These are phyloP conservation scores for Kryptolebias ocellatus DNA, from an alignment of 2,797 vertebrate genomes.

Conservation along the genomic window DNA sequence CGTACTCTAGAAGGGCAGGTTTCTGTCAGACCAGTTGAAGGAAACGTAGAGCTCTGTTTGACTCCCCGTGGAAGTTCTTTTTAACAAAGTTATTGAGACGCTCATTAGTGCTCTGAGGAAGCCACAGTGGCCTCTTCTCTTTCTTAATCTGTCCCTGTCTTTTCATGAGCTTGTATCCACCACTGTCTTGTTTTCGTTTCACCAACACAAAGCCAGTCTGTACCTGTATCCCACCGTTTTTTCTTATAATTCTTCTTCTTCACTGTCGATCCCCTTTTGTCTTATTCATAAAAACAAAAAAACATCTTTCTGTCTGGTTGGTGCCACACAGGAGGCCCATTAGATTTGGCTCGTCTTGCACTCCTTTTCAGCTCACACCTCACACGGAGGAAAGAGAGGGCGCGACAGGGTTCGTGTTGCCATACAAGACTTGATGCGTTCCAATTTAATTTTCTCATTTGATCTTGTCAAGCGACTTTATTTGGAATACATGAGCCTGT, in stretches of 20 bases:
- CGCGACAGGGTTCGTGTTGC: conserved; percentile 27
- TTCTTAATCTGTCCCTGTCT: conserved; percentile 3
- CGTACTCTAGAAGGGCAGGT: conserved; percentile 28
- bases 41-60: conserved; percentile 14
- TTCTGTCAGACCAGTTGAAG: conserved; percentile 28
- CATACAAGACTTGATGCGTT: conserved; percentile 23
- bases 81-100: conserved; percentile 23
- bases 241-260: conserved; percentile 46
- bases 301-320: conserved; percentile 5
- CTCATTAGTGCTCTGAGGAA: conserved; percentile 46
- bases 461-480: conserved; percentile 54
- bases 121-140: conserved; percentile 17
- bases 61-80: conserved; percentile 15
- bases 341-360: neutral
- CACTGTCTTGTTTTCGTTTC: conserved; percentile 8
- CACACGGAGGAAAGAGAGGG: conserved; percentile 16
- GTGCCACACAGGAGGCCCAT: conserved; percentile 1
- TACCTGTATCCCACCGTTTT: conserved; percentile 40
- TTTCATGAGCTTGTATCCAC: conserved; percentile 26
- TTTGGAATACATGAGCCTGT: conserved; percentile 76
- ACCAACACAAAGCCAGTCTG: conserved; percentile 48
- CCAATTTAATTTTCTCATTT: conserved; percentile 67
- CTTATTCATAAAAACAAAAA: conserved; percentile 39
- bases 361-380: conserved; percentile 35
- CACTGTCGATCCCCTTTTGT: conserved; percentile 36